Evolutionary conservation across 2,888 invertebrate species (phyloP), one percentile per base, ranked within the genome.

Genomic region (Harpalus rufipes): DNA sequence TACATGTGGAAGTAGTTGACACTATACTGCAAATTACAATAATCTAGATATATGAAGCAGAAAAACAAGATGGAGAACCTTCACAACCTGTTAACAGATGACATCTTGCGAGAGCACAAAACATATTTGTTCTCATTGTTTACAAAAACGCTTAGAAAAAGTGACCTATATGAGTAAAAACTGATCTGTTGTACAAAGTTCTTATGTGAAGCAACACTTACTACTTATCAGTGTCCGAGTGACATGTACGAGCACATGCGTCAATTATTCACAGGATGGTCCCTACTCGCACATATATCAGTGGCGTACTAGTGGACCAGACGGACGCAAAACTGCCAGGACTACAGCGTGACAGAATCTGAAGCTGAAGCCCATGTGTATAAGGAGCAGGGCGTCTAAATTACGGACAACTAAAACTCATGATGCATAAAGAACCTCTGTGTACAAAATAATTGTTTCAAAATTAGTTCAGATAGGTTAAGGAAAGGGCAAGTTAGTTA

Each of bases 151-250:
- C 18, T 6, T 59, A 65, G n/a, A 41, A 72, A 4, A 72, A 72
- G 7, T 41, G 72, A 72, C 72, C 41, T 32, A n/a, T n/a, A 6
- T 8, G 39, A 39, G 39, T 41, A 39, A 72, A 72, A 72, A 72
- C 41, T 39, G 39, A 72, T 72, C 39, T 72, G 68, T 68, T 68
- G 68, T 72, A 21, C 39, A 12, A 7, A 14, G 68, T 39, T 72
- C 68, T 72, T 72, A 41, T 39, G 68, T 32, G 14, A 32, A 72
- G 68, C 41, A 72, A 72, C 72, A 72, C 72, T 72, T 72, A 14
- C 72, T 72, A 72, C 72, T 72, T 72, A 72, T 72, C 72, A 72
- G 39, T 72, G 72, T 72, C 72, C 72, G 4, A 39, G 44, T 41
- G 25, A 32, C 72, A 72, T 72, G n/a, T 72, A n/a, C n/a, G n/a